Evolutionary conservation across 2,797 vertebrate genomes (phyloP), one percentile per base, ranked within the genome.

Genomic region (Acipenser transmontanus): DNA sequence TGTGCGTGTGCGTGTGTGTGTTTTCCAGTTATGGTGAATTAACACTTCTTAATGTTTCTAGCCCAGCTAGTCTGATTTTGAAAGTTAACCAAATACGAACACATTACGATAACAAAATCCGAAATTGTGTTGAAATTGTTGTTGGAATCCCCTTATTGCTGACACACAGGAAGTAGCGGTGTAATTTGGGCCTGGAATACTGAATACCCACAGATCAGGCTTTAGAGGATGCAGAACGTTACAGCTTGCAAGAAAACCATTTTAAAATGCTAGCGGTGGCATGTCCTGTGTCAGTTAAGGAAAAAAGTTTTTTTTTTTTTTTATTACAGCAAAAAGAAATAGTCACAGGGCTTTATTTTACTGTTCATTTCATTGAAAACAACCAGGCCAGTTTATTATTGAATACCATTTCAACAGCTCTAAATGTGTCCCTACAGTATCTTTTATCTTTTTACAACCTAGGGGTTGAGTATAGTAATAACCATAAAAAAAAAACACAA

Each of bases 1-100:
- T 69, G 51, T 70, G 57, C 70, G 67, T 57, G 60, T 64, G 59
- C 20, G 17, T 17, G 34, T 34, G 34, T 34, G 34, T 34, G 34
- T 34, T 34, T 34, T 34, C 34, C 2, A 34, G 34, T 34, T 17
- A 17, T 17, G 17, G 17, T 52, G 50, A 52, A 52, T 11, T 8
- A 12, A 52, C 51, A 52, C 12, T 52, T 52, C 51, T 52, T 8
- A 52, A 52, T 6, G 12, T 52, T 12, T 52, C 12, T 52, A 52
- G 12, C 51, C 12, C 2, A 52, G 8, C 7, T 52, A 52, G 51
- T 52, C 50, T 52, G 50, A 52, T 11, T 52, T 52, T 52, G 51
- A 12, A 52, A 52, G 51, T 52, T 52, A 8, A 12, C 8, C 51
- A 52, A 34, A 52, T 52, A 52, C 51, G 8, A 34, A 8, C 51